Evolutionary conservation across 2,113 vertebrate species (phyloP).

Genomic region (Gila orcuttii): DNA sequence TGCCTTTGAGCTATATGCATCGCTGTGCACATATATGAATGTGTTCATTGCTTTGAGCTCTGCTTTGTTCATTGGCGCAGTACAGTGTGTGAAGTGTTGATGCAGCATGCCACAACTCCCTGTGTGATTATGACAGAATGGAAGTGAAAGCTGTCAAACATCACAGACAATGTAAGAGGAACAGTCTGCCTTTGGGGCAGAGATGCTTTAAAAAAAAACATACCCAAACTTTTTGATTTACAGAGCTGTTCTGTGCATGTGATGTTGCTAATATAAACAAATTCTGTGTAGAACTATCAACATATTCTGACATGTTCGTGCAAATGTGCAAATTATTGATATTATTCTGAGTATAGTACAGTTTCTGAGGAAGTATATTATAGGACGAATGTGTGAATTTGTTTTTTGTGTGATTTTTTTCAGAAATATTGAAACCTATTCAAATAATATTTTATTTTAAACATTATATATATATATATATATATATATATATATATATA

Average conservation of each 20-base stretch:
- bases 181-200: background rate
- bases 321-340: background rate
- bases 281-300: background rate
- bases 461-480: too few relatives aligned
- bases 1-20: background rate
- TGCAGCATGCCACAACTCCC: background rate
- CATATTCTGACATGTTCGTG: background rate
- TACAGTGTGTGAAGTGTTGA: background rate
- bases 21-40: background rate
- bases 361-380: background rate
- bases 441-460: background rate
- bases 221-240: background rate
- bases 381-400: background rate
- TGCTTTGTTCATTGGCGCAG: background rate
- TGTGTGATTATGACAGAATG: background rate
- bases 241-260: too few relatives aligned
- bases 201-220: background rate
- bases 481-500: too few relatives aligned
- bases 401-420: background rate
- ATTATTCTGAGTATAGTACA: background rate
- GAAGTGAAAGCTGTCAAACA: conserved; percentile 19
- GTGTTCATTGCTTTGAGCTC: background rate
- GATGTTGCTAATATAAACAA: background rate
- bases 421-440: background rate
- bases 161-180: background rate